Conservation (phyloP, 2,797 vertebrate genomes). For the Sphaeramia orbicularis region DNA sequence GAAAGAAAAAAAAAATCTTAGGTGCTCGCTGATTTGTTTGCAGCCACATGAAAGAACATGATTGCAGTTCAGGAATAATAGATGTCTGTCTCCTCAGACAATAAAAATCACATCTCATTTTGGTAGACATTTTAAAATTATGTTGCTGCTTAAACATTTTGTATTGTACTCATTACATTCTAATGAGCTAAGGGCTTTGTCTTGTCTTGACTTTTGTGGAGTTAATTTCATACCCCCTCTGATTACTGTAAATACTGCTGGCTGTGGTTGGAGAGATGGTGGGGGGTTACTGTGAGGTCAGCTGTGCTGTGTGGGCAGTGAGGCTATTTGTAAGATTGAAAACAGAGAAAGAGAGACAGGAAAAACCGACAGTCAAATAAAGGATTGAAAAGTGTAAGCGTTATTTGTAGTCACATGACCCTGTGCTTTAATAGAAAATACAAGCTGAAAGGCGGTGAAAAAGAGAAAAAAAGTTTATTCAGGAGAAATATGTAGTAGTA, state of each 20-base stretch:
- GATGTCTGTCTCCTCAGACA: constrained; percentile 1
- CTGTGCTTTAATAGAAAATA: constrained; percentile 26
- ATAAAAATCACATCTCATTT: constrained; percentile 9
- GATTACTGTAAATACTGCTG: constrained; percentile 44
- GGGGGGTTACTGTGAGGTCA: constrained; percentile 63
- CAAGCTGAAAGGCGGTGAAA: background rate
- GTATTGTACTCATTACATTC: constrained; percentile 9
- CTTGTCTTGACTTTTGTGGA: constrained; percentile 18
- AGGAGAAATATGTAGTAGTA: constrained; percentile 67
- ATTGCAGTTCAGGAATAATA: constrained; percentile 20
- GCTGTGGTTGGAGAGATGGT: constrained; percentile 33
- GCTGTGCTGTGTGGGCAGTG: constrained; percentile 34
- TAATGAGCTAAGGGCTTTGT: constrained; percentile 23
- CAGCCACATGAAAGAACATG: constrained; percentile 32
- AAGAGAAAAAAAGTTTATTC: constrained; percentile 80
- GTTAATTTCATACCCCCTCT: constrained; percentile 38
- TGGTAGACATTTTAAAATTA: background rate
- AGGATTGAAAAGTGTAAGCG: constrained; percentile 19
- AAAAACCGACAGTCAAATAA: constrained; percentile 13
- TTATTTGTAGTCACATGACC: constrained; percentile 37
- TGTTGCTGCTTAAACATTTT: background rate
- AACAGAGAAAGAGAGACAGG: constrained; percentile 13
- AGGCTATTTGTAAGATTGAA: constrained; percentile 40
- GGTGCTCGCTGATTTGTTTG: constrained; percentile 26
- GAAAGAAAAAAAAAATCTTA: background rate